A percentile compares a stretch with the other conserved stretches of the same genome.
phyloP scores from a whole-genome alignment of 2,113 vertebrate genomes.

The Gambusia holbrooki region DNA sequence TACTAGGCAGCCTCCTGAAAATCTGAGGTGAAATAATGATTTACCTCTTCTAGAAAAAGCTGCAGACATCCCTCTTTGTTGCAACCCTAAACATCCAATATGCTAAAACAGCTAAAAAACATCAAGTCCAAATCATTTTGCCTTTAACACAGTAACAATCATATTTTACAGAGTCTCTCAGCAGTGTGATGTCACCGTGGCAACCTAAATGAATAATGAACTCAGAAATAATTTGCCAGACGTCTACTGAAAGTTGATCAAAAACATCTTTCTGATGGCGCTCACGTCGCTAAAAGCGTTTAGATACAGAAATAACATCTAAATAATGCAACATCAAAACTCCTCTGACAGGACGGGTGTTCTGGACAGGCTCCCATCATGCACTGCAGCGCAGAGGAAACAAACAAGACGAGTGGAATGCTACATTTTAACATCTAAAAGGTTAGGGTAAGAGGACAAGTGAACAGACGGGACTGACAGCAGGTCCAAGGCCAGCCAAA shows the following conservation, averaged over 20 bases:
- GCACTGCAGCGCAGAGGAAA: constrained; percentile 52
- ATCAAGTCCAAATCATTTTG: too few relatives aligned
- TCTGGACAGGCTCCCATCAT: constrained; percentile 46
- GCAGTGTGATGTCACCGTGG: too few relatives aligned
- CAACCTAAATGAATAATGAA: too few relatives aligned
- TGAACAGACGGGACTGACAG: constrained; percentile 56
- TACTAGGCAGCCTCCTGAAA: too few relatives aligned
- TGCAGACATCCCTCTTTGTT: too few relatives aligned
- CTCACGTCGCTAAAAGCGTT: too few relatives aligned
- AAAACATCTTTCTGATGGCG: not conserved
- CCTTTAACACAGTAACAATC: too few relatives aligned
- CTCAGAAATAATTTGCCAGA: not conserved
- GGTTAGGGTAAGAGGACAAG: constrained; percentile 53
- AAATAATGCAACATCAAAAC: not conserved
- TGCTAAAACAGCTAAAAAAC: too few relatives aligned
- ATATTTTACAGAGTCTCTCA: too few relatives aligned
- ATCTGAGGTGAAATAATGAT: too few relatives aligned
- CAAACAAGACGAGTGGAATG: constrained; percentile 55
- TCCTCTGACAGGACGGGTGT: constrained; percentile 19
- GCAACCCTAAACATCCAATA: too few relatives aligned
- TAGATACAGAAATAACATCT: not conserved
- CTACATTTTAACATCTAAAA: constrained; percentile 33
- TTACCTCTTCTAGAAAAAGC: too few relatives aligned
- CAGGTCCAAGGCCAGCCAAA: constrained; percentile 34
- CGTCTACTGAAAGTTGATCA: not conserved